A percentile compares a stretch with the other conserved stretches of the same genome.
Evolutionary conservation across 2,113 vertebrate species (phyloP).

Genomic region (Bothrops jararaca): DNA sequence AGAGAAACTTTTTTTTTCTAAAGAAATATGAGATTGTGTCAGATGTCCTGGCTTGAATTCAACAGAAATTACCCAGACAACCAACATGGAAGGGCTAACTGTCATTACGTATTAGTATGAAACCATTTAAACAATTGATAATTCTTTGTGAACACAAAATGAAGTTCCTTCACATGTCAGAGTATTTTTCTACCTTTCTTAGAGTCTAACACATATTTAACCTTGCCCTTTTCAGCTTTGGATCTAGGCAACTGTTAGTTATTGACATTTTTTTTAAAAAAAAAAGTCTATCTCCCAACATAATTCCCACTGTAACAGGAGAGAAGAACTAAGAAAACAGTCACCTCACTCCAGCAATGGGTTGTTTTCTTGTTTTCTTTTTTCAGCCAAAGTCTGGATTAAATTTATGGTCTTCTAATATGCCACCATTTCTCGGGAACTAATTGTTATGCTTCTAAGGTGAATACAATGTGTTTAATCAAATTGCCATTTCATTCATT

Average conservation of each 20-base stretch:
- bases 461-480: background rate
- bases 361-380: background rate
- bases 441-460: background rate
- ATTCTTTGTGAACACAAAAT: background rate
- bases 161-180: background rate
- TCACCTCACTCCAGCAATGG: background rate
- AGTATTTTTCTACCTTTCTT: background rate
- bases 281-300: background rate
- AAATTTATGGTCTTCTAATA: background rate
- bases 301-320: background rate
- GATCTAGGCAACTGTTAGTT: background rate
- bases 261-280: background rate
- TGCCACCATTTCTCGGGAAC: background rate
- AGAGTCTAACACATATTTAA: background rate
- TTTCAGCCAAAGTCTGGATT: background rate
- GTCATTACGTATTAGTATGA: background rate
- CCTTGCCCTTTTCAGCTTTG: background rate
- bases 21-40: background rate
- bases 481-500: constrained; percentile 14
- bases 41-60: background rate
- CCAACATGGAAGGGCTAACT: background rate
- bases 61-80: background rate
- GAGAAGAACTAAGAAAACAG: background rate
- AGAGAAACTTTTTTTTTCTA: background rate
- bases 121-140: background rate